A percentile compares a stretch with the other conserved stretches of the same genome.
These are phyloP conservation scores for Pyrgilauda ruficollis DNA, from an alignment of 2,113 vertebrate genomes.

Conservation along the genomic window DNA sequence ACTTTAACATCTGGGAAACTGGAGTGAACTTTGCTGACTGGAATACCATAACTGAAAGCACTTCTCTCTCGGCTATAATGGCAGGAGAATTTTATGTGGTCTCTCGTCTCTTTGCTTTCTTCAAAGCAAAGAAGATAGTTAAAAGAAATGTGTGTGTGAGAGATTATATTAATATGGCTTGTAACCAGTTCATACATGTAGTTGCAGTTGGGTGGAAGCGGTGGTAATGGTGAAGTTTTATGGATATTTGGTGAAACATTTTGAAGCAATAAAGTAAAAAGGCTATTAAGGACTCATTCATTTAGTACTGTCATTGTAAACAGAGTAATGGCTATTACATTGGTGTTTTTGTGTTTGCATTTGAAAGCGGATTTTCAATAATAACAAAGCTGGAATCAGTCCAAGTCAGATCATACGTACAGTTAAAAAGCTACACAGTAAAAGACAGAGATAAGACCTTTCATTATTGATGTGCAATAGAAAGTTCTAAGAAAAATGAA, in stretches of 20 bases:
- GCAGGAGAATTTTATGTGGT: not conserved
- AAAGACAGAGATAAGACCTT: conserved; percentile 45
- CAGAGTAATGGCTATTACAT: not conserved
- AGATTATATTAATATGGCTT: not conserved
- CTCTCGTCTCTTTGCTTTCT: not conserved
- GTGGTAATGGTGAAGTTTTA: not conserved
- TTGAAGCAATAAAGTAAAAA: not conserved
- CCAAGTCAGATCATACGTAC: not conserved
- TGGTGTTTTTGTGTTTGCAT: not conserved
- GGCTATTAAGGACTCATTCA: not conserved
- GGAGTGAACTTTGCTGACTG: not conserved
- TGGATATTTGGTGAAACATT: not conserved
- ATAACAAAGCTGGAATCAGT: conserved; percentile 22
- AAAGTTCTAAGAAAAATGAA: conserved; percentile 28
- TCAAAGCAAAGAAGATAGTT: conserved; percentile 15
- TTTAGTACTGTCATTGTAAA: not conserved
- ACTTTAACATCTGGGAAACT: not conserved
- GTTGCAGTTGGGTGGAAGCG: not conserved
- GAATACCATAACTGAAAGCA: not conserved
- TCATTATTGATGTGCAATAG: conserved; percentile 20
- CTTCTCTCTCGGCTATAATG: not conserved
- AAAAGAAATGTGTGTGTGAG: conserved; percentile 1
- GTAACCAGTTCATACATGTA: not conserved
- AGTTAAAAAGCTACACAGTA: conserved; percentile 27
- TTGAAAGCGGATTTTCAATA: conserved; percentile 43